Evolutionary conservation across 2,888 invertebrate genomes (phyloP), one percentile per base, ranked within the genome.

Genomic region (Alviniconcha strummeri): DNA sequence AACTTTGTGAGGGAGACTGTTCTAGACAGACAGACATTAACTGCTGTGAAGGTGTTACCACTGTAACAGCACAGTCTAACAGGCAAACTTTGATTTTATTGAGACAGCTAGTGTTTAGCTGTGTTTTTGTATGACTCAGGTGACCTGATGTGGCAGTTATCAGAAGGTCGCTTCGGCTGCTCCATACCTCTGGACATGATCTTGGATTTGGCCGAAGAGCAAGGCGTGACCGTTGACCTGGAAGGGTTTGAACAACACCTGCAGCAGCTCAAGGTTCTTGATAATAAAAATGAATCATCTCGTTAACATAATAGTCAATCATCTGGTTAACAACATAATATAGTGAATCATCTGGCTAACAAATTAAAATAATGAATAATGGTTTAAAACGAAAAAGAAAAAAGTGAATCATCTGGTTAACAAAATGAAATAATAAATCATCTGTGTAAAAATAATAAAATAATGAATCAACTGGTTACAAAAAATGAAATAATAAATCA

Each of bases 81-180:
- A 36, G 36, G 36, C 36, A 36, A 36, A 36, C 36, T 36, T 36
- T 36, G 36, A 36, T 36, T 36, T 36, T 36, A 36, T 36, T 36
- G 36, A 36, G 36, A 36, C 36, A 36, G 36, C 36, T 36, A 36
- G 36, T 36, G 36, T 36, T 36, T 36, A 36, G 36, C 36, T 36
- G 36, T 36, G 36, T 36, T 1, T 36, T 36, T 36, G 36, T 36
- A 36, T 36, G 36, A 36, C 36, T 36, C 84, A 92, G 92, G 87
- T 67, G 88, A 91, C 36, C 81, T 88, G 69, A 85, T 91, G 55
- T 74, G 85, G 64, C 85, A 87, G 71, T 81, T 92, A 36, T 87
- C 88, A 64, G 90, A 89, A 55, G 92, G 92, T 54, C 78, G 85
- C 69, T 92, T 88, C 86, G 92, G 92, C 7, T 85, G 85, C 19